Evolutionary conservation across 2,797 vertebrate species (phyloP).

Genomic region (Syndactyla subalaris): DNA sequence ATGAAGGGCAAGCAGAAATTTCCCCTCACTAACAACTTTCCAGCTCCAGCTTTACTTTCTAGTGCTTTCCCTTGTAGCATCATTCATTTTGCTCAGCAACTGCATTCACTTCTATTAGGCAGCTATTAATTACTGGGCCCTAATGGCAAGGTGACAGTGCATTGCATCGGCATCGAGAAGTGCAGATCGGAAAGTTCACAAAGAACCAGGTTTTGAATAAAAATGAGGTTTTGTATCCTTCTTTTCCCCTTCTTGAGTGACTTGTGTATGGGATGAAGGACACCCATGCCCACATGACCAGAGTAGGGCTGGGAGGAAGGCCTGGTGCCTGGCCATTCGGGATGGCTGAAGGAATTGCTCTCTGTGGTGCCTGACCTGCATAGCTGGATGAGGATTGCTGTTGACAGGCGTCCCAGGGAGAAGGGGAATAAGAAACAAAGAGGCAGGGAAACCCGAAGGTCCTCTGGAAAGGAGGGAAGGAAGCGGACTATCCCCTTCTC

Average conservation of each 20-base stretch:
- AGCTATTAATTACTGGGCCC: constrained; percentile 64
- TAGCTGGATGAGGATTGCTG: constrained; percentile 35
- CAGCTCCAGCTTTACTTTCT: constrained; percentile 47
- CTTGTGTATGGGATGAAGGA: not conserved
- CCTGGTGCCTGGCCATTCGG: not conserved
- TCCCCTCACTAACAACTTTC: constrained; percentile 45
- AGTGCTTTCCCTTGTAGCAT: constrained; percentile 46
- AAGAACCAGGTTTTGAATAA: not conserved
- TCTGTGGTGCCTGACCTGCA: constrained; percentile 1
- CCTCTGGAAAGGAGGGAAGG: not conserved
- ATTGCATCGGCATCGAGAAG: not conserved
- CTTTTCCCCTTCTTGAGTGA: not conserved
- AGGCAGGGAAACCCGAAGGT: not conserved
- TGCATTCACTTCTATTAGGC: constrained; percentile 57
- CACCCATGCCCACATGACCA: rapidly evolving
- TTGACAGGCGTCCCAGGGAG: constrained; percentile 24
- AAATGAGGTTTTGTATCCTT: not conserved
- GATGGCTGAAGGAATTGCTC: not conserved
- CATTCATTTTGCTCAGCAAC: constrained; percentile 68
- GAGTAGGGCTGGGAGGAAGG: not conserved
- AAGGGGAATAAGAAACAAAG: constrained; percentile 26
- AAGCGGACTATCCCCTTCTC: not conserved
- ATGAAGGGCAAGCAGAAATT: constrained; percentile 71
- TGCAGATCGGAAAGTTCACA: constrained; percentile 3
- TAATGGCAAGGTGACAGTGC: constrained; percentile 59